Percentiles rank a stretch among this genome's conserved stretches.
phyloP scores from a whole-genome alignment of 2,888 invertebrate genomes.

The Cotesia congregata region DNA sequence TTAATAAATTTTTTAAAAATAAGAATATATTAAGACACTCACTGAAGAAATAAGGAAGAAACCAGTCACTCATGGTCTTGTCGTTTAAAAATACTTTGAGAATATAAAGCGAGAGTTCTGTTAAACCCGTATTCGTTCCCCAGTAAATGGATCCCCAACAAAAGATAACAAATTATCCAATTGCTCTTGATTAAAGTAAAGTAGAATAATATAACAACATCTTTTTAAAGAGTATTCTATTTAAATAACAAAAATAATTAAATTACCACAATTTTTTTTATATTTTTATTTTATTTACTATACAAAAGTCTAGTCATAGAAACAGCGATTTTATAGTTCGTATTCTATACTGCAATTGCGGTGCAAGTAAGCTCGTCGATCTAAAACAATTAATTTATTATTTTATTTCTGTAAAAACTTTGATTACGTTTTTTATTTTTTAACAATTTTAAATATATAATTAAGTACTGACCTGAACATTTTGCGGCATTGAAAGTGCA shows the following conservation, averaged over 20 bases:
- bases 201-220: neutral
- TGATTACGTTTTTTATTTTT: neutral
- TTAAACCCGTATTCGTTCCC: neutral
- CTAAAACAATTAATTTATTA: neutral
- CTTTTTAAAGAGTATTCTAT: neutral
- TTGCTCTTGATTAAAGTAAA: neutral
- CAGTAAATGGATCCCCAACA: neutral
- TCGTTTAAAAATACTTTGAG: neutral
- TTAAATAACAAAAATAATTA: too few relatives aligned
- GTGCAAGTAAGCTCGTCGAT: neutral
- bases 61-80: neutral
- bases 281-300: too few relatives aligned
- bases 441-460: neutral
- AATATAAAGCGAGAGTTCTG: neutral
- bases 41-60: neutral
- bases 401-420: too few relatives aligned
- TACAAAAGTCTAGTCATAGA: neutral
- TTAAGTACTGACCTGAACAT: constrained; percentile 39
- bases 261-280: too few relatives aligned
- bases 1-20: too few relatives aligned
- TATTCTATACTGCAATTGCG: neutral
- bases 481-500: constrained; percentile 61
- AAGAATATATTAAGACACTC: neutral
- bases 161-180: neutral
- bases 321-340: neutral